A percentile compares a stretch with the other conserved stretches of the same genome.
Conservation (phyloP, 2,797 vertebrate species). For the Hemitrygon akajei region DNA sequence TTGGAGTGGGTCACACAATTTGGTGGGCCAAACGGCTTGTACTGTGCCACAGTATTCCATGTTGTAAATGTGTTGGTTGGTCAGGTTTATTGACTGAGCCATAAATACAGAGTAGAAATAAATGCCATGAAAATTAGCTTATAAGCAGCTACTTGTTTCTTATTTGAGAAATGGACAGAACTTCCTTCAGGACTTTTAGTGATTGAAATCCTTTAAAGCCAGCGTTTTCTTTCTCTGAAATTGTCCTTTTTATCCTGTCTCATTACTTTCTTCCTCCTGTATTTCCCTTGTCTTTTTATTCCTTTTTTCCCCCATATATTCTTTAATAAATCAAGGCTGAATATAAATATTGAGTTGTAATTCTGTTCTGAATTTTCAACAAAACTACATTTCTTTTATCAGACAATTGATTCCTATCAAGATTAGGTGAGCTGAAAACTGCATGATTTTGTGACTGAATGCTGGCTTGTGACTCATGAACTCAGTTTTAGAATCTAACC, state of each 20-base stretch:
- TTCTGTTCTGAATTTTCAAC: constrained; percentile 11
- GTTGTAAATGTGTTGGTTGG: too few species aligned
- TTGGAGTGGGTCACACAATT: too few species aligned
- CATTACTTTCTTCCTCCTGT: neutral
- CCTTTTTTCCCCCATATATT: neutral
- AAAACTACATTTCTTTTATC: constrained; percentile 7
- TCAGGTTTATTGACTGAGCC: too few species aligned
- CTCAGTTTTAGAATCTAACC: neutral
- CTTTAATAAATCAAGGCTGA: neutral
- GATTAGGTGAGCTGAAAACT: constrained; percentile 17
- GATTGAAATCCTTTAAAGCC: neutral
- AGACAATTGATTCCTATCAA: constrained; percentile 20
- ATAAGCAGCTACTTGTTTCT: neutral
- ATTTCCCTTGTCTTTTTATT: neutral
- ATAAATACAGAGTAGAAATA: too few species aligned
- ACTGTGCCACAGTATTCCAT: too few species aligned
- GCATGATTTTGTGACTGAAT: constrained; percentile 20
- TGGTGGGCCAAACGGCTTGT: too few species aligned
- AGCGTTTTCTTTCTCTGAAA: neutral
- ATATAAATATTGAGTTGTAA: neutral
- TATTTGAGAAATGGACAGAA: neutral
- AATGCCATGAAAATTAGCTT: too few species aligned
- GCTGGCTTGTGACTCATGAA: neutral
- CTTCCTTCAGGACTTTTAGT: neutral
- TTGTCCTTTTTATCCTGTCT: neutral